phyloP scores from a whole-genome alignment of 2,113 vertebrate genomes.

The Neopipo cinnamomea region DNA sequence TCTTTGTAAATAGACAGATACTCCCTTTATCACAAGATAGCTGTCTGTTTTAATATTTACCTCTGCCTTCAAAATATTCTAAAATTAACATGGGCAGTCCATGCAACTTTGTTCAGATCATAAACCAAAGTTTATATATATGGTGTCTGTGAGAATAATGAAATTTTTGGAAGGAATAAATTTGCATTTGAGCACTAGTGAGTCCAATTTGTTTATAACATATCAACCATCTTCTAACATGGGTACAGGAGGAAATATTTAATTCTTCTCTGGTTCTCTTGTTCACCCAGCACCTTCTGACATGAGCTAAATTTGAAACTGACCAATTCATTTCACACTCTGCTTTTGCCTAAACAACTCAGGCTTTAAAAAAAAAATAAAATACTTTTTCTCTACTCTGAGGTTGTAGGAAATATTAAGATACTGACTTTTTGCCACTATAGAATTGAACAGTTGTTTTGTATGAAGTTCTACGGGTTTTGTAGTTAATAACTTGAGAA shows the following conservation, averaged over 20 bases:
- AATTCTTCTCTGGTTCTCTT: background rate
- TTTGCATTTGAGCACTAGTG: background rate
- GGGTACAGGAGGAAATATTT: background rate
- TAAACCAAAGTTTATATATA: background rate
- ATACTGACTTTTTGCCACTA: background rate
- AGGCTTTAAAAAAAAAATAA: background rate
- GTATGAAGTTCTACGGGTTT: background rate
- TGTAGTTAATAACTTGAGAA: background rate
- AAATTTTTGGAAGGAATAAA: background rate
- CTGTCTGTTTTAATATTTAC: background rate
- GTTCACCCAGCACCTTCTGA: fast-evolving
- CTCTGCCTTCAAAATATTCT: background rate
- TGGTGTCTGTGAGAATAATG: background rate
- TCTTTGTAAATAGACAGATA: background rate
- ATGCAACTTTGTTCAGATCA: background rate
- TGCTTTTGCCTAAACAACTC: background rate
- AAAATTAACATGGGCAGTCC: background rate
- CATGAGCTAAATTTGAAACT: background rate
- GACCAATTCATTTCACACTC: background rate
- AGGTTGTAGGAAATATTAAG: background rate
- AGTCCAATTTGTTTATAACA: background rate
- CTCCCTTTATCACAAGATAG: background rate
- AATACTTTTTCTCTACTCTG: background rate
- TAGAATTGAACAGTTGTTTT: background rate
- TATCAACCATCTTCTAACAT: background rate